phyloP scores from a whole-genome alignment of 1,140 invertebrate species.

The Drosophila pallidifrons region DNA sequence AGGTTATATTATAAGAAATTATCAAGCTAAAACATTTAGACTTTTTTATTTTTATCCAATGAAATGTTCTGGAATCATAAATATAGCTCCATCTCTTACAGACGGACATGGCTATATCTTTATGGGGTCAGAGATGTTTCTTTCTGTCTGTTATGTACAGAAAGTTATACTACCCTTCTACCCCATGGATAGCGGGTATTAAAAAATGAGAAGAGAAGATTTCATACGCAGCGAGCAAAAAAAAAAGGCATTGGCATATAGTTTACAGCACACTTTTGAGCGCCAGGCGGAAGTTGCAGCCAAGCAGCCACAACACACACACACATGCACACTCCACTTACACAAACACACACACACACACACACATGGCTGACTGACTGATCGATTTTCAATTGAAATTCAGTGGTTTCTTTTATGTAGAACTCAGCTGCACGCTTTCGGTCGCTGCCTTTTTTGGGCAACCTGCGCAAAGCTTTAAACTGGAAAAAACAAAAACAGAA shows the following conservation, averaged over 20 bases:
- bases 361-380: constrained; percentile 42
- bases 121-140: no score
- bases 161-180: no score
- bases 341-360: constrained; percentile 17
- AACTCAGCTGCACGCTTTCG: constrained; percentile 37
- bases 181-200: no score
- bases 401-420: constrained; percentile 62
- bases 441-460: constrained; percentile 17
- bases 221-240: neutral
- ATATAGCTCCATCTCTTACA: no score
- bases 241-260: constrained; percentile 31
- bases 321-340: neutral
- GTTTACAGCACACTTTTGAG: constrained; percentile 68
- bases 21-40: no score
- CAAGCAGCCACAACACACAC: constrained; percentile 39
- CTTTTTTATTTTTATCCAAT: no score
- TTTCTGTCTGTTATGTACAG: no score
- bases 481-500: no score
- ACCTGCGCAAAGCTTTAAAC: constrained; percentile 13
- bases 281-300: constrained; percentile 59
- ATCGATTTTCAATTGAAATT: constrained; percentile 81
- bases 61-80: no score
- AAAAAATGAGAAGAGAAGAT: constrained; percentile 2
- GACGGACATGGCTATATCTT: no score
- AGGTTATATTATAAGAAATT: no score